Percentiles rank a stretch among this genome's conserved stretches.
Evolutionary conservation across 2,113 vertebrate species (phyloP).

Genomic region (Plotosus lineatus): DNA sequence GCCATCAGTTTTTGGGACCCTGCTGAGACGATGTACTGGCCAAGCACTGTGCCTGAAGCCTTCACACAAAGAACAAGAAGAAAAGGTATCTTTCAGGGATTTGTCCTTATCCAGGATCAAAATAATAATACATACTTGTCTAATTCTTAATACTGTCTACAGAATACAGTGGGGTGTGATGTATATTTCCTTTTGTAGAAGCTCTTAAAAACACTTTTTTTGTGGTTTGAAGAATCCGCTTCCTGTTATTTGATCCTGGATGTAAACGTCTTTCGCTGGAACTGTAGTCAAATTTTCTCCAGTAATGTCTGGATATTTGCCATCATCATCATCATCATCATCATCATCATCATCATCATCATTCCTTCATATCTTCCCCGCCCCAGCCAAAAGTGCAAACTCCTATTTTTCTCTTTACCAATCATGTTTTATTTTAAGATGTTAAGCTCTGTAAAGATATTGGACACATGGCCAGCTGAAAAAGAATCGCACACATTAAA

Average conservation of each 20-base stretch:
- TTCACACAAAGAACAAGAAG: conserved; percentile 12
- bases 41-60: background rate
- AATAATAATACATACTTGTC: background rate
- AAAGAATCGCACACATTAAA: background rate
- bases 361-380: background rate
- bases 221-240: background rate
- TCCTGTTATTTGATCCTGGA: background rate
- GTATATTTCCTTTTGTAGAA: conserved; percentile 32
- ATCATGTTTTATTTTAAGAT: background rate
- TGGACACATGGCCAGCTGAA: conserved; percentile 12
- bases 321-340: background rate
- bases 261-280: conserved; percentile 1
- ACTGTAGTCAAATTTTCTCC: background rate
- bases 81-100: background rate
- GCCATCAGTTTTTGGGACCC: conserved; percentile 22
- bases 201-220: conserved; percentile 7
- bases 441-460: background rate
- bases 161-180: conserved; percentile 13
- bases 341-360: conserved; percentile 5
- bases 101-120: background rate
- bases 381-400: conserved; percentile 29
- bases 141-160: background rate
- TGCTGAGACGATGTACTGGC: conserved; percentile 24
- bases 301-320: background rate
- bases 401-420: background rate